These are phyloP conservation scores for Pammene fasciana DNA, from an alignment of 2,888 invertebrate genomes.

Conservation along the genomic window DNA sequence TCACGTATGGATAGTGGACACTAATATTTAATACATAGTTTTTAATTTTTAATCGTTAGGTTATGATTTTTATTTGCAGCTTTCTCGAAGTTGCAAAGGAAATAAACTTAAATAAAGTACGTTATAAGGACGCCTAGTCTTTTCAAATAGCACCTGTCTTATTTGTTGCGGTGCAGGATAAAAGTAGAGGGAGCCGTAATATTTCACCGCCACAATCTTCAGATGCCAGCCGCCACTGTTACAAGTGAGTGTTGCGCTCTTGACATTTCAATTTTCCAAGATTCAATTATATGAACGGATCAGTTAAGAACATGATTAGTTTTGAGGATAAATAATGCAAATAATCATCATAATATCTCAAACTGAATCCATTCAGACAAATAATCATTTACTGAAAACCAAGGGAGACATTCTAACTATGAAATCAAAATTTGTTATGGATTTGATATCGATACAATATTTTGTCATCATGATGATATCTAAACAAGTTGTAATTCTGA, in stretches of 20 bases:
- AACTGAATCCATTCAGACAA: no score
- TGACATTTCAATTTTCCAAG: neutral
- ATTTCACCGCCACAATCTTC: constrained; percentile 8
- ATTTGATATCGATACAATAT: no score
- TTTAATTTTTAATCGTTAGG: neutral
- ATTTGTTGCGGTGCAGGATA: constrained; percentile 4
- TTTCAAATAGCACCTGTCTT: constrained; percentile 22
- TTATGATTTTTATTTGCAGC: neutral
- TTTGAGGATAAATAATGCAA: no score
- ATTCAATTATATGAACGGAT: neutral
- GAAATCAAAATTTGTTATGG: no score
- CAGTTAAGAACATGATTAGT: neutral
- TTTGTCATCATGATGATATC: no score
- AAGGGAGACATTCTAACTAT: no score
- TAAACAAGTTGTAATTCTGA: no score
- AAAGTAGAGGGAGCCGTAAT: constrained; percentile 10
- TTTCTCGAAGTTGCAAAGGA: neutral
- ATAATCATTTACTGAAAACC: no score
- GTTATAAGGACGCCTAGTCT: constrained; percentile 11
- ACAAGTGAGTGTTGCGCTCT: constrained; percentile 12
- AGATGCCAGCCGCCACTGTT: neutral
- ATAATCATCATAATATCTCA: no score
- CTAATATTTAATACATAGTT: no score
- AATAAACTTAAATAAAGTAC: neutral
- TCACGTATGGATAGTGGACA: no score